Conservation (phyloP, 1,140 invertebrate genomes). For the Heliothis virescens region DNA sequence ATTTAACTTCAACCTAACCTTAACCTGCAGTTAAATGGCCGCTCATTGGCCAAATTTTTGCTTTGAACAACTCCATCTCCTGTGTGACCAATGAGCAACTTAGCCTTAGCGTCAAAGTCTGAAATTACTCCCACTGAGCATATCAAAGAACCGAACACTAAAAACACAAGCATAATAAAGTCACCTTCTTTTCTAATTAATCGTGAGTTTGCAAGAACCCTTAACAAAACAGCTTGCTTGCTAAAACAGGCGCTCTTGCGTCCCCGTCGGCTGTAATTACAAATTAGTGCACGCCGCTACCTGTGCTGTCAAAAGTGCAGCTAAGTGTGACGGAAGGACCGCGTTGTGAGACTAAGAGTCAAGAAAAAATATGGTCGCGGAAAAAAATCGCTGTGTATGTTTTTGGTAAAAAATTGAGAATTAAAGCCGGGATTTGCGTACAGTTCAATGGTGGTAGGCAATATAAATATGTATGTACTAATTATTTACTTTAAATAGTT, state of each 20-base stretch:
- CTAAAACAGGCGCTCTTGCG: conserved; percentile 32
- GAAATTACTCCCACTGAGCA: background rate
- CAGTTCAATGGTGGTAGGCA: too few species aligned
- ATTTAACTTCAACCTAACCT: too few species aligned
- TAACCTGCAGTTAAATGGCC: too few species aligned
- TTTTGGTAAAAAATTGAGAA: background rate
- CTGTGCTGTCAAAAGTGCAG: conserved; percentile 52
- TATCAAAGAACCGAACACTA: background rate
- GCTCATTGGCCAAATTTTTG: too few species aligned
- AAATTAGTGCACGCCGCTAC: conserved; percentile 54
- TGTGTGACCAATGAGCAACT: too few species aligned
- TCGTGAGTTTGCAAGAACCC: background rate
- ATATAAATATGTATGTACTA: too few species aligned
- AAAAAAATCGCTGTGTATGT: background rate
- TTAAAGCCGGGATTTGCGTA: too few species aligned
- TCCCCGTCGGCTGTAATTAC: conserved; percentile 49
- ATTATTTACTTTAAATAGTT: too few species aligned
- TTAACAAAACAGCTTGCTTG: conserved; percentile 21
- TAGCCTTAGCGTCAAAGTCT: too few species aligned
- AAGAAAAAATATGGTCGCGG: background rate
- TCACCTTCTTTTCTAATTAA: conserved; percentile 4
- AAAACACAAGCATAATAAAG: background rate
- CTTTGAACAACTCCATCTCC: too few species aligned
- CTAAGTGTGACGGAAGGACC: conserved; percentile 42
- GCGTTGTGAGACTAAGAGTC: conserved; percentile 18